Conservation (phyloP, 2,113 vertebrate species). For the Pangasianodon gigas region DNA sequence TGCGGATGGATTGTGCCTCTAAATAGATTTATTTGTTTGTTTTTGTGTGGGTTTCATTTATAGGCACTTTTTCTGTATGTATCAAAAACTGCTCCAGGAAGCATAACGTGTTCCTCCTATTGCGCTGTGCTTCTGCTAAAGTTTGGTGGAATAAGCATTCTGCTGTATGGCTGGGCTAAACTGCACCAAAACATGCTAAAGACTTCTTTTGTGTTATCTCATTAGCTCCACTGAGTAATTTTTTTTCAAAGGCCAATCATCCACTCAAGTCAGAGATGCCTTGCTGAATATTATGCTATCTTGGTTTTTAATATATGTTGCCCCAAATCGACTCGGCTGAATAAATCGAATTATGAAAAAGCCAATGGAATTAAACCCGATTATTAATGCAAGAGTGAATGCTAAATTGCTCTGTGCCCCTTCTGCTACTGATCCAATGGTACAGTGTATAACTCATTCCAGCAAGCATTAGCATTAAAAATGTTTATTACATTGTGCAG, state of each 20-base stretch:
- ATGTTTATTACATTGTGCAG: slow-evolving; percentile 28
- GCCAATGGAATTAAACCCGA: neutral
- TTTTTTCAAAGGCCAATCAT: neutral
- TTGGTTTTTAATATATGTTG: neutral
- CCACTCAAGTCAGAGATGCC: neutral
- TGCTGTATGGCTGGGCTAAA: neutral
- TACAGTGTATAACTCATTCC: slow-evolving; percentile 43
- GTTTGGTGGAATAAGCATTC: neutral
- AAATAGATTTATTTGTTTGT: neutral
- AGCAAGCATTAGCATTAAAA: slow-evolving; percentile 5
- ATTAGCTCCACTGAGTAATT: slow-evolving; percentile 15
- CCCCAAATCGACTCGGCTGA: neutral
- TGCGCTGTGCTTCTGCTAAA: neutral
- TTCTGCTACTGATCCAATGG: slow-evolving; percentile 25
- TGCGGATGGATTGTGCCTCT: neutral
- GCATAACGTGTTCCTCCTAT: neutral
- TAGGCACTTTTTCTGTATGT: neutral
- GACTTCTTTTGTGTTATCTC: slow-evolving; percentile 3
- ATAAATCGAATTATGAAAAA: neutral
- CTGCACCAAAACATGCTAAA: neutral
- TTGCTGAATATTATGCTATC: neutral
- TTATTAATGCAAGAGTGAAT: slow-evolving; percentile 21
- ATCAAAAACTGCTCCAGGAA: neutral
- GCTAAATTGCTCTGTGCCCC: neutral
- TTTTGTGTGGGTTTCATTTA: neutral